A percentile compares a stretch with the other conserved stretches of the same genome.
These are phyloP conservation scores for Neopelma chrysocephalum DNA, from an alignment of 2,797 vertebrate genomes.

Conservation along the genomic window DNA sequence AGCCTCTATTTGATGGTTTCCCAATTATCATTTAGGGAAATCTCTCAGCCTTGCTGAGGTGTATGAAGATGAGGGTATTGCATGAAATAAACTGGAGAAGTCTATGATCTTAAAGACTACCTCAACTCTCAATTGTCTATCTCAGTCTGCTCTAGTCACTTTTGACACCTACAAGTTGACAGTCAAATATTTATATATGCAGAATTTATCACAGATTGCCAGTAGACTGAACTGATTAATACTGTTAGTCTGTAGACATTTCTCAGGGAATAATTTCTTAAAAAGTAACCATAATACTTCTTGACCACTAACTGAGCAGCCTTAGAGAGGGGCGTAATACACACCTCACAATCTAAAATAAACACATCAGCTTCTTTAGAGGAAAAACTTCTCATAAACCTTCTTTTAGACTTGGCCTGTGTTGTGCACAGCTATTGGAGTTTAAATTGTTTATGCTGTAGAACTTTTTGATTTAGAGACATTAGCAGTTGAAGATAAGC, in stretches of 20 bases:
- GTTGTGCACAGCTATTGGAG: background rate
- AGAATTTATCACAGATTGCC: background rate
- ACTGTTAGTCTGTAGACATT: background rate
- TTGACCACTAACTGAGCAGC: background rate
- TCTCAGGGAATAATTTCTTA: background rate
- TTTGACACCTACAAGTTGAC: background rate
- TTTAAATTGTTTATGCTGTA: background rate
- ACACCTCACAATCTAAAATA: background rate
- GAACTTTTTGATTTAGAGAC: background rate
- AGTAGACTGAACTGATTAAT: background rate
- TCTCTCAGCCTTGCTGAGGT: background rate
- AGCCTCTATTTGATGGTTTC: background rate
- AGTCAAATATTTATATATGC: background rate
- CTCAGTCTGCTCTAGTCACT: background rate
- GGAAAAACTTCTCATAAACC: background rate
- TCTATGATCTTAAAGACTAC: background rate
- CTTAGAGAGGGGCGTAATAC: background rate
- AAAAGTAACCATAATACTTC: background rate
- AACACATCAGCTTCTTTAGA: background rate
- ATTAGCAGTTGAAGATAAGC: background rate
- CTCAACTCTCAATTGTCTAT: background rate
- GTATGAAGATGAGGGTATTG: background rate
- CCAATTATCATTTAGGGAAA: fast-evolving
- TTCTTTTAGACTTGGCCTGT: background rate
- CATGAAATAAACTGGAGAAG: background rate